Evolutionary conservation across 2,888 invertebrate genomes (phyloP), one percentile per base, ranked within the genome.

Genomic region (Mimachlamys varia): DNA sequence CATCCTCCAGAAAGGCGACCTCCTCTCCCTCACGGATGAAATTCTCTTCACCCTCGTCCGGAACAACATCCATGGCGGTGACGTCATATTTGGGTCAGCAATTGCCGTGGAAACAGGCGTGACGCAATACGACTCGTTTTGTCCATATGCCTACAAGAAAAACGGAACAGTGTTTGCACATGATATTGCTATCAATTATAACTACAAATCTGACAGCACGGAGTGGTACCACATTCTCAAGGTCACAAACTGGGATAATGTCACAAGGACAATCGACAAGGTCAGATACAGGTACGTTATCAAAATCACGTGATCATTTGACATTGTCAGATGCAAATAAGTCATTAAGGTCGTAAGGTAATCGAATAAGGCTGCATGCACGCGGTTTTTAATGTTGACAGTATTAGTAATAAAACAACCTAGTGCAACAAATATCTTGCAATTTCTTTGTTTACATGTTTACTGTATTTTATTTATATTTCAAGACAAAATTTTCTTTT

Each of bases 31-130:
- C 0, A 89, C 92, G 5, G 95, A 95, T 44, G 92, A 94, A 55
- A 92, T 94, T 58, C 93, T 96, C 87, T 95, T 94, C 90, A 92
- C 94, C 19, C 62, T 95, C 17, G 96, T 96, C 0, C 90, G 94
- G 38, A 96, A 96, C 93, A 96, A 96, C 91, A 95, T 96, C 0
- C 95, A 95, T 89, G 94, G 95, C 0, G 92, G 94, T 55, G 93
- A 94, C 0, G 92, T 95, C 0, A 94, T 96, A 88, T 96, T 95
- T 89, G 96, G 96, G 0, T 96, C 96, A 3, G 96, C 95, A 22
- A 94, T 95, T 27, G 96, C 95, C 12, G 50, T 96, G 19, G 95
- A 95, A 90, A 92, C 93, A 0, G 93, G 92, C 0, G 92, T 95
- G 1, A 94, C 94, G 88, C 93, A 93, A 90, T 94, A 94, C 89